Conservation (phyloP, 2,888 invertebrate genomes). For the Tetragnatha montana region DNA sequence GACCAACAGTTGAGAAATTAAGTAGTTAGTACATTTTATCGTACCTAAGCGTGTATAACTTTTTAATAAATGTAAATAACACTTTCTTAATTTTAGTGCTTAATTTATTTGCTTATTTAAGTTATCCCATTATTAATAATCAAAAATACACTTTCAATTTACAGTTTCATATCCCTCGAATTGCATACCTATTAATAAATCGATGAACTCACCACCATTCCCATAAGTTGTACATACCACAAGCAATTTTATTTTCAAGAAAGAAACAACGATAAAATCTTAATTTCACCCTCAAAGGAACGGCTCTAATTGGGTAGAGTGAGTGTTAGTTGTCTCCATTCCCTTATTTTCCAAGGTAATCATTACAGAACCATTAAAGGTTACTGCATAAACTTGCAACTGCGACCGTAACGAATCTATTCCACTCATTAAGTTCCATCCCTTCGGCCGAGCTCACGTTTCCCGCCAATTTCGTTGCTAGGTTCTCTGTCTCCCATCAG, state of each 20-base stretch:
- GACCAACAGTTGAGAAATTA: no score
- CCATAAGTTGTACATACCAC: no score
- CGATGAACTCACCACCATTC: no score
- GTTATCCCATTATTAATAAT: no score
- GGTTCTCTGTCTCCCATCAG: conserved; percentile 8
- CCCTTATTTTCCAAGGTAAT: conserved; percentile 26
- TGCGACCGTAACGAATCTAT: conserved; percentile 64
- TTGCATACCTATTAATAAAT: no score
- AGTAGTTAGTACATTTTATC: no score
- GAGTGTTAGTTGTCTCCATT: conserved; percentile 26
- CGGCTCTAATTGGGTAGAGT: conserved; percentile 43
- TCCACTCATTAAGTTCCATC: conserved; percentile 47
- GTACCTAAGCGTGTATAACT: no score
- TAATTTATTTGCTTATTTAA: no score
- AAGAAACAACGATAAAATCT: conserved; percentile 23
- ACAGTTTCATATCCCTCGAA: no score
- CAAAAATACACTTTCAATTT: no score
- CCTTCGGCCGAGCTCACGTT: conserved; percentile 32
- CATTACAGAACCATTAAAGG: conserved; percentile 51
- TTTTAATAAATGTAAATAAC: no score
- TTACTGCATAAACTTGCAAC: conserved; percentile 32
- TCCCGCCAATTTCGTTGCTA: conserved; percentile 43
- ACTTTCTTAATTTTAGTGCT: no score
- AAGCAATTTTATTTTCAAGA: background rate
- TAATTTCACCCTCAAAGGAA: background rate